Evolutionary conservation across 2,113 vertebrate genomes (phyloP).

Genomic region (Salvator merianae): DNA sequence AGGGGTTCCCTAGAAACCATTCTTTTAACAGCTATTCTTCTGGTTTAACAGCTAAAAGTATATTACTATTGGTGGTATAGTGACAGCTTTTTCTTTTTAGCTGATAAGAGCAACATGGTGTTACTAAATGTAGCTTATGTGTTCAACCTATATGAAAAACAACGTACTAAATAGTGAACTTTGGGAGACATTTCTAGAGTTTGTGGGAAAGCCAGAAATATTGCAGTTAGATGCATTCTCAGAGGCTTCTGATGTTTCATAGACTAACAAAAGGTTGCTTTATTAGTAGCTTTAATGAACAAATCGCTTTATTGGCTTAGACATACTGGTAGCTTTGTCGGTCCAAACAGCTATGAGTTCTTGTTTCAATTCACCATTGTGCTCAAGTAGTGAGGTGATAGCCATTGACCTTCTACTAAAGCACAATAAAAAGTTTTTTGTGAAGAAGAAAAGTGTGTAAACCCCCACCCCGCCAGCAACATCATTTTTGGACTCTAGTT

Average conservation of each 20-base stretch:
- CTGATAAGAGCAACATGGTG: not conserved
- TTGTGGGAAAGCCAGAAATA: constrained; percentile 62
- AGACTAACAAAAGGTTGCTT: constrained; percentile 83
- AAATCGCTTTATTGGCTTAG: constrained; percentile 82
- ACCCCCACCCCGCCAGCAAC: constrained; percentile 42
- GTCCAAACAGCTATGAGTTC: constrained; percentile 78
- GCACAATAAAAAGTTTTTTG: constrained; percentile 79
- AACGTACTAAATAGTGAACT: constrained; percentile 54
- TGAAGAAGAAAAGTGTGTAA: constrained; percentile 69
- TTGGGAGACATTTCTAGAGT: constrained; percentile 64
- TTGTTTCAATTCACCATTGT: constrained; percentile 84
- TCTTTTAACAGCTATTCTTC: not conserved
- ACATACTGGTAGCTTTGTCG: constrained; percentile 84
- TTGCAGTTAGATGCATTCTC: constrained; percentile 68
- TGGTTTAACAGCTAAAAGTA: not conserved
- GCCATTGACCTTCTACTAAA: constrained; percentile 80
- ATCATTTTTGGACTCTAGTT: constrained; percentile 55
- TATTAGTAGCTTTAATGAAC: constrained; percentile 82
- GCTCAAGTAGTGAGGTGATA: constrained; percentile 78
- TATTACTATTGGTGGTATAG: not conserved
- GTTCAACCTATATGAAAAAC: constrained; percentile 14
- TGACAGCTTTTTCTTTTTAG: constrained; percentile 1
- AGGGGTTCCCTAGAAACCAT: not conserved
- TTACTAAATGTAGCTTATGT: not conserved
- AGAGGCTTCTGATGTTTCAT: constrained; percentile 79